Evolutionary conservation across 2,888 invertebrate species (phyloP), one percentile per base, ranked within the genome.

Genomic region (Xestia rhomboidea): DNA sequence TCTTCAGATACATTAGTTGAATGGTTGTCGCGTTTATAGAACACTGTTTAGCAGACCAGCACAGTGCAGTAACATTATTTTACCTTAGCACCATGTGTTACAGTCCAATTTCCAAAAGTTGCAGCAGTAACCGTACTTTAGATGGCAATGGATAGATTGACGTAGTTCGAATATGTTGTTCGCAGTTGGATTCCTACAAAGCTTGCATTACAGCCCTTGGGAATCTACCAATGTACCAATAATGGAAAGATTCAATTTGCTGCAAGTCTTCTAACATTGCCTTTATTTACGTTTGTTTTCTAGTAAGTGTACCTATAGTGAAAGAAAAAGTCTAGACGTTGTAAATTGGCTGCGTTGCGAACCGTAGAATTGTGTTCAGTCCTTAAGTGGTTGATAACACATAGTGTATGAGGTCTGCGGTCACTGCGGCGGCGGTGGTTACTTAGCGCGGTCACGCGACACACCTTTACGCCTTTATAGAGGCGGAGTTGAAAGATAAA

Each of bases 401-500:
- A 54, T 67, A 68, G 64, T 69, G 41, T n/a, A 72, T 30, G 38
- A 38, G 60, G 51, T 72, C 46, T 75, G 54, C 41, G 70, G 38
- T 38, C 51, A 73, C 69, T 68, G 82, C 57, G 73, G 67, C 44
- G 41, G 30, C 63, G 27, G 5, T n/a, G 73, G 24, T 27, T 46
- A 76, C 81, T 54, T 49, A 69, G 69, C 44, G 44, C 21, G 63
- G 62, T 73, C 68, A 82, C 64, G 77, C 68, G 71, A 68, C 71
- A 34, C 77, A 57, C 64, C 77, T 60, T n/a, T 11, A 3, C 21
- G 27, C 57, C 69, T 63, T 41, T 34, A 44, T 38, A 27, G 34
- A 57, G 30, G 38, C 54, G 78, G 49, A 67, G 49, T 66, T 57
- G 30, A 24, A 46, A 24, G 38, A 46, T 73, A 64, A 30, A 77